phyloP scores from a whole-genome alignment of 2,113 vertebrate genomes.

The Epinephelus cyanopodus region DNA sequence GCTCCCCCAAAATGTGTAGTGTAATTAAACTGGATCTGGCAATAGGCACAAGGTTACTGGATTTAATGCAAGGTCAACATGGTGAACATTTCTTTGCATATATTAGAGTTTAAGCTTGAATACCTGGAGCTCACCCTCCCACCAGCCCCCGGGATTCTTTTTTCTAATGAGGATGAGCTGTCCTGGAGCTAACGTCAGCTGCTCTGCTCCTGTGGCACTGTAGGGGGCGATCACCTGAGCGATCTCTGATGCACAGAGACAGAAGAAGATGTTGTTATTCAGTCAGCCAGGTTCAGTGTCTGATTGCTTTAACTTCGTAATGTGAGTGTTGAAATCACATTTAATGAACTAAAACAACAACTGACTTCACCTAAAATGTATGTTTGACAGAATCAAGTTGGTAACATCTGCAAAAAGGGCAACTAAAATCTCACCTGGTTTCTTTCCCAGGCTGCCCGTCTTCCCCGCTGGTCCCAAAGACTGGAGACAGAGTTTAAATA shows the following conservation, averaged over 20 bases:
- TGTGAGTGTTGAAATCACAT: not conserved
- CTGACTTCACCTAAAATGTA: not conserved
- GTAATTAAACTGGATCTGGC: not conserved
- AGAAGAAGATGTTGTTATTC: not conserved
- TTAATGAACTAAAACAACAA: not conserved
- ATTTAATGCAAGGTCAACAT: not conserved
- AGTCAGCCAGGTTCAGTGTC: not conserved
- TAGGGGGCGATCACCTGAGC: slow-evolving; percentile 98
- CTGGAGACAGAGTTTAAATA: slow-evolving; percentile 73
- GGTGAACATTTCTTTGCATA: not conserved
- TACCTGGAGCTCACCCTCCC: slow-evolving; percentile 99
- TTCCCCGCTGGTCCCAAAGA: slow-evolving; percentile 93
- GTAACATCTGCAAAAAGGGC: no score
- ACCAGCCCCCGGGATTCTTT: slow-evolving; percentile 99
- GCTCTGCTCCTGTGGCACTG: slow-evolving; percentile 94
- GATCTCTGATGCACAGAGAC: slow-evolving; percentile 87
- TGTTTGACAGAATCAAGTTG: no score
- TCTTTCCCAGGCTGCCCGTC: slow-evolving; percentile 97
- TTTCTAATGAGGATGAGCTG: slow-evolving; percentile 98
- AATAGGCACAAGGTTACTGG: not conserved
- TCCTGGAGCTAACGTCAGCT: slow-evolving; percentile 96
- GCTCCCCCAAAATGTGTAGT: not conserved
- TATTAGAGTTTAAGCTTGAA: slow-evolving; percentile 28
- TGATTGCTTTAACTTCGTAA: not conserved
- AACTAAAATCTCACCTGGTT: slow-evolving; percentile 89